phyloP scores from a whole-genome alignment of 2,888 invertebrate species.

The Rotaria sp. region DNA sequence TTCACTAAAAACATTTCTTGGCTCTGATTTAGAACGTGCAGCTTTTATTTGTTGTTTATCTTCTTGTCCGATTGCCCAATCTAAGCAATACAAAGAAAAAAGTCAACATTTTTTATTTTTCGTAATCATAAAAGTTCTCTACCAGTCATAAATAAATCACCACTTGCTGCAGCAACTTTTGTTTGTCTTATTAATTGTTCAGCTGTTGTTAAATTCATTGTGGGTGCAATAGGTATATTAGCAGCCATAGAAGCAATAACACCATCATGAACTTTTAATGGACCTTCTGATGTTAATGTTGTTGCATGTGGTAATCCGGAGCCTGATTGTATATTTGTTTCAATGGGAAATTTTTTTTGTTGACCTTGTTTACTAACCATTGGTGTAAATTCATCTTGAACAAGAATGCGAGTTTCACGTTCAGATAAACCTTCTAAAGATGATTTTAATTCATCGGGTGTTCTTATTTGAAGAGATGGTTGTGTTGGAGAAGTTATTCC shows the following conservation, averaged over 20 bases:
- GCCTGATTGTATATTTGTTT: neutral
- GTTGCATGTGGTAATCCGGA: neutral
- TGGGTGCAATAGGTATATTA: neutral
- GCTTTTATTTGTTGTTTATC: neutral
- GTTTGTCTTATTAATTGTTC: neutral
- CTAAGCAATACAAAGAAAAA: neutral
- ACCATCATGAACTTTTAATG: neutral
- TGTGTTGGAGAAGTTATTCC: neutral
- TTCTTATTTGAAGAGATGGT: neutral
- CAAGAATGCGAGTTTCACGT: conserved; percentile 13
- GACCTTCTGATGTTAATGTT: neutral
- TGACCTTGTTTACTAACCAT: neutral
- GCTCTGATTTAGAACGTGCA: neutral
- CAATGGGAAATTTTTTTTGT: neutral
- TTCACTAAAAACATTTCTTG: neutral
- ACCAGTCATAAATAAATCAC: conserved; percentile 27
- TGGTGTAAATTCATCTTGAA: conserved; percentile 15
- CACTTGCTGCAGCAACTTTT: neutral
- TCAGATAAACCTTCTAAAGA: conserved; percentile 4
- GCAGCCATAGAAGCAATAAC: neutral
- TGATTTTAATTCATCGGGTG: neutral
- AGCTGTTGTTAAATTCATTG: neutral
- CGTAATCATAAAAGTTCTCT: neutral
- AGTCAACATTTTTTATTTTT: neutral
- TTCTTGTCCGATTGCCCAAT: neutral